Evolutionary conservation across 2,888 invertebrate genomes (phyloP).

Genomic region (Gari tellinella): DNA sequence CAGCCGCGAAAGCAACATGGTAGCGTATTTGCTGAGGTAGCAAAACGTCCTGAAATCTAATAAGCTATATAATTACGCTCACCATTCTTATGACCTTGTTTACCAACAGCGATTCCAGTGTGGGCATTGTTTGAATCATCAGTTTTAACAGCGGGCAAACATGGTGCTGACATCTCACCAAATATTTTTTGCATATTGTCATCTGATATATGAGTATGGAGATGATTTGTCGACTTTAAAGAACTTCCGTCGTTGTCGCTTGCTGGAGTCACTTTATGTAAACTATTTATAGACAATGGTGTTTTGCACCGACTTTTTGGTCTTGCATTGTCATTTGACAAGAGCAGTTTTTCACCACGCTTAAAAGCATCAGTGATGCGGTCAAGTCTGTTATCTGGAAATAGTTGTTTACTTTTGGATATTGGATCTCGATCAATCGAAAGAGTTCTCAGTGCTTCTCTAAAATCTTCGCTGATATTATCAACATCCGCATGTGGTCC

Average conservation of each 20-base stretch:
- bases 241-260: background rate
- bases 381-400: slow-evolving; percentile 19
- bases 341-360: slow-evolving; percentile 37
- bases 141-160: background rate
- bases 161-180: background rate
- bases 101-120: background rate
- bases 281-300: slow-evolving; percentile 9
- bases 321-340: slow-evolving; percentile 47
- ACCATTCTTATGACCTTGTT: slow-evolving; percentile 20
- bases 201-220: slow-evolving; percentile 7
- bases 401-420: background rate
- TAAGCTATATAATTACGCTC: too few relatives aligned
- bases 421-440: slow-evolving; percentile 9
- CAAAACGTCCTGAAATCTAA: too few relatives aligned
- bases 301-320: slow-evolving; percentile 49
- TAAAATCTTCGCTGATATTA: slow-evolving; percentile 49
- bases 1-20: too few relatives aligned
- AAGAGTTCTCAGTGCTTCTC: slow-evolving; percentile 42
- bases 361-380: slow-evolving; percentile 48
- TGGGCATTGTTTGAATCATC: slow-evolving; percentile 34
- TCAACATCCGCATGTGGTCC: slow-evolving; percentile 1
- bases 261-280: slow-evolving; percentile 16
- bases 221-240: background rate
- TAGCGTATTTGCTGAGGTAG: too few relatives aligned
- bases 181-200: slow-evolving; percentile 5